phyloP scores from a whole-genome alignment of 1,140 invertebrate genomes.

The Mactra quadrangularis region DNA sequence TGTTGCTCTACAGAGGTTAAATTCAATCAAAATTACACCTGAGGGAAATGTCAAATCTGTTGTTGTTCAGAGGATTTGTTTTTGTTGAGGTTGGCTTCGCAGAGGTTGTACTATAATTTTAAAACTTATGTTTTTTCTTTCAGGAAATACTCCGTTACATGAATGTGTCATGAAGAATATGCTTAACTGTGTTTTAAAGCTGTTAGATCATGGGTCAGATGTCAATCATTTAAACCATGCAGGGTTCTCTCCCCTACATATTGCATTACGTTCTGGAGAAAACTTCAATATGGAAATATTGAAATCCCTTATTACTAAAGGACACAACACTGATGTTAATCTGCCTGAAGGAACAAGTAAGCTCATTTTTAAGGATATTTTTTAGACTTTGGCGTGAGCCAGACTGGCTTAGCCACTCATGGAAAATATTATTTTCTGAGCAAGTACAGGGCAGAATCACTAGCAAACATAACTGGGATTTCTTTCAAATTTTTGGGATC shows the following conservation, averaged over 20 bases:
- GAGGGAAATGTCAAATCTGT: too few species aligned
- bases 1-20: too few species aligned
- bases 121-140: constrained; percentile 33
- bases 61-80: too few species aligned
- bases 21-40: too few species aligned
- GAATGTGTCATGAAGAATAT: constrained; percentile 79
- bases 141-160: constrained; percentile 81
- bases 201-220: constrained; percentile 79
- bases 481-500: too few species aligned
- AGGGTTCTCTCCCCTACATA: constrained; percentile 78
- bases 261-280: constrained; percentile 72
- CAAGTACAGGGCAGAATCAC: too few species aligned
- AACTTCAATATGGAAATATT: constrained; percentile 74
- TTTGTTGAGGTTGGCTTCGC: too few species aligned
- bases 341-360: constrained; percentile 72
- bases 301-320: constrained; percentile 73
- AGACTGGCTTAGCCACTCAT: too few species aligned
- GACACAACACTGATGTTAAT: constrained; percentile 81
- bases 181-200: constrained; percentile 74
- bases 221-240: constrained; percentile 77
- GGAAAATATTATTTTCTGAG: too few species aligned
- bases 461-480: too few species aligned
- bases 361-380: neutral
- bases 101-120: too few species aligned
- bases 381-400: too few species aligned